Conservation (phyloP, 2,797 vertebrate species). For the Muscicapa striata region DNA sequence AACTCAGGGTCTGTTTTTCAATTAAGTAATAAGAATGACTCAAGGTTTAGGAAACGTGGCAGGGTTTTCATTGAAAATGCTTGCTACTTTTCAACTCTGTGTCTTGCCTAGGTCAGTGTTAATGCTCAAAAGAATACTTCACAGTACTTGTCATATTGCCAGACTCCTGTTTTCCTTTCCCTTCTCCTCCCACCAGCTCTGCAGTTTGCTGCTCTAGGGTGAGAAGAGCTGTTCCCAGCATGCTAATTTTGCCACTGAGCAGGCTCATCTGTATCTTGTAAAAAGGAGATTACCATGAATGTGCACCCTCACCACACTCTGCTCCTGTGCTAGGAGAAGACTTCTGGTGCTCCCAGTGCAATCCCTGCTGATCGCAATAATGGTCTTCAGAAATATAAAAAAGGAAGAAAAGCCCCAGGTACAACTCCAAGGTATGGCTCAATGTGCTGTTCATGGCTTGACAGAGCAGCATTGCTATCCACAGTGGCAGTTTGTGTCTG, state of each 20-base stretch:
- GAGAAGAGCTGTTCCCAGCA: background rate
- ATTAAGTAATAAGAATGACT: slow-evolving; percentile 8
- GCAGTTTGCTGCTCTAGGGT: background rate
- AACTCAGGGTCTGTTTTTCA: slow-evolving; percentile 1
- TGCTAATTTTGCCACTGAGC: background rate
- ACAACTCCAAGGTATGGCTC: background rate
- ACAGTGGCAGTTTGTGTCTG: background rate
- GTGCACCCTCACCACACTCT: background rate
- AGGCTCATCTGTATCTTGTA: slow-evolving; percentile 2
- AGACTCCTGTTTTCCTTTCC: background rate
- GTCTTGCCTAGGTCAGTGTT: background rate
- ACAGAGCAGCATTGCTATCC: background rate
- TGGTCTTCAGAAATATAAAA: background rate
- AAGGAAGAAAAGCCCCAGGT: background rate
- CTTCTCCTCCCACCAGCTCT: background rate
- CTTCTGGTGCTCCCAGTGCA: background rate
- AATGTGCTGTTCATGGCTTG: background rate
- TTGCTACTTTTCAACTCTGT: background rate
- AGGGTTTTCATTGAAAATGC: background rate
- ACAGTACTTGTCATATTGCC: background rate
- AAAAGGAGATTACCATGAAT: background rate
- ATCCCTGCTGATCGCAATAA: background rate
- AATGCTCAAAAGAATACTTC: background rate
- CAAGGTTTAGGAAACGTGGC: background rate
- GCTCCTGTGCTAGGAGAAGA: background rate